Percentiles rank a stretch among this genome's conserved stretches.
Conservation (phyloP, 2,888 invertebrate genomes). For the Archips crataeganus region DNA sequence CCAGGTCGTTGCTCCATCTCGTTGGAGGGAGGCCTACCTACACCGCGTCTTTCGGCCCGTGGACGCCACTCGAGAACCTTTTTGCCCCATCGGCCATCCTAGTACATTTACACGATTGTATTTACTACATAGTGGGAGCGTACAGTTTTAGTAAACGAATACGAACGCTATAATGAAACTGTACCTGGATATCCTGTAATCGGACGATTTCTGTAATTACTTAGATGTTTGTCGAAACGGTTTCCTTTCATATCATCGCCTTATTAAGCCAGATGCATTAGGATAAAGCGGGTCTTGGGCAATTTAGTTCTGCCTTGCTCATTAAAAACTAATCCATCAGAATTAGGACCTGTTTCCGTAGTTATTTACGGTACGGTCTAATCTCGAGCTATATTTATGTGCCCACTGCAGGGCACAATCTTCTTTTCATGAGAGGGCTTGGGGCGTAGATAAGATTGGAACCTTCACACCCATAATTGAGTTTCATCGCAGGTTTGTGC, state of each 20-base stretch:
- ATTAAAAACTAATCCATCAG: slow-evolving; percentile 44
- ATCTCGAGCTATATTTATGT: no score
- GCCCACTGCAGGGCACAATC: no score
- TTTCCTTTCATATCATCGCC: slow-evolving; percentile 36
- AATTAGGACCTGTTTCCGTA: slow-evolving; percentile 23
- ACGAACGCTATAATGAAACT: not conserved
- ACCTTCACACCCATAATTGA: no score
- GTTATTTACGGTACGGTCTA: not conserved
- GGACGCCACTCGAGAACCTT: no score
- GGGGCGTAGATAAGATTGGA: no score
- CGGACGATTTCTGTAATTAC: slow-evolving; percentile 24
- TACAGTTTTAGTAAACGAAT: no score
- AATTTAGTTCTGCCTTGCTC: slow-evolving; percentile 38
- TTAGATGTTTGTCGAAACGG: slow-evolving; percentile 19
- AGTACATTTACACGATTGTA: no score
- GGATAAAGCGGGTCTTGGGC: slow-evolving; percentile 34
- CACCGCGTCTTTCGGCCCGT: no score
- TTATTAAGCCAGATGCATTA: slow-evolving; percentile 39
- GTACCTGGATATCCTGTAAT: slow-evolving; percentile 19
- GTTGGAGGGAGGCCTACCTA: no score
- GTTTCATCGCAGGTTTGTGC: no score
- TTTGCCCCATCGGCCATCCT: not conserved
- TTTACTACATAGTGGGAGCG: no score
- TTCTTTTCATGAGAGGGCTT: not conserved
- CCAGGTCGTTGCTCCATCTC: no score